Evolutionary conservation across 1,140 invertebrate genomes (phyloP).

Genomic region (Lepidostoma basale): DNA sequence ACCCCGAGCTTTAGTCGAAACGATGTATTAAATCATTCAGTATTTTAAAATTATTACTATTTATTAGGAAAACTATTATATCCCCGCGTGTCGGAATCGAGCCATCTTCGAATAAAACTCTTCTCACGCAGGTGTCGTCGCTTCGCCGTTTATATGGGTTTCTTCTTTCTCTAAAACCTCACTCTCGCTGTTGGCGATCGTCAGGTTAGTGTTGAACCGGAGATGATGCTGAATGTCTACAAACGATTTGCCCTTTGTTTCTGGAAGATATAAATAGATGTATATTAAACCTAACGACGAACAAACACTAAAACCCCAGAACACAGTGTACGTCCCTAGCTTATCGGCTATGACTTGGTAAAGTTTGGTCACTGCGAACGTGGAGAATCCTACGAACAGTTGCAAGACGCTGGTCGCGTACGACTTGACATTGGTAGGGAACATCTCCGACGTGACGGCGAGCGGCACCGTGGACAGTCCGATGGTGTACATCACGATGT

Average conservation of each 20-base stretch:
- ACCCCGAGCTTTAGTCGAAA: not conserved
- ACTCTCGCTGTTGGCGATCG: slow-evolving; percentile 44
- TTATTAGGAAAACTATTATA: slow-evolving; percentile 18
- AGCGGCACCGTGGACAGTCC: slow-evolving; percentile 75
- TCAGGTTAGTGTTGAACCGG: slow-evolving; percentile 46
- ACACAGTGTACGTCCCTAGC: slow-evolving; percentile 71
- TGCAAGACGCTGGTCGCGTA: slow-evolving; percentile 73
- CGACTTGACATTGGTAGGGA: slow-evolving; percentile 72
- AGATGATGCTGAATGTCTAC: slow-evolving; percentile 58
- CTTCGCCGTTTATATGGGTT: not conserved
- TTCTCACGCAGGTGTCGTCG: no score
- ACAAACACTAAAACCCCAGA: slow-evolving; percentile 74
- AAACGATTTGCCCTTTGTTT: slow-evolving; percentile 83
- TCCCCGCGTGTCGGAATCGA: no score
- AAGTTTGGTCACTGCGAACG: slow-evolving; percentile 76
- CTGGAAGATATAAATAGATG: slow-evolving; percentile 70
- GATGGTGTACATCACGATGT: slow-evolving; percentile 72
- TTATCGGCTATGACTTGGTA: slow-evolving; percentile 69
- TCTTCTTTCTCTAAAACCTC: slow-evolving; percentile 19
- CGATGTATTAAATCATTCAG: slow-evolving; percentile 29
- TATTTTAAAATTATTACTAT: slow-evolving; percentile 28
- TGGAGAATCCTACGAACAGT: slow-evolving; percentile 72
- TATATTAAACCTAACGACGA: slow-evolving; percentile 69
- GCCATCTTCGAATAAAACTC: no score
- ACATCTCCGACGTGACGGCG: slow-evolving; percentile 75